A percentile compares a stretch with the other conserved stretches of the same genome.
Conservation (phyloP, 1,140 invertebrate species). For the Drosophila gunungcola region DNA sequence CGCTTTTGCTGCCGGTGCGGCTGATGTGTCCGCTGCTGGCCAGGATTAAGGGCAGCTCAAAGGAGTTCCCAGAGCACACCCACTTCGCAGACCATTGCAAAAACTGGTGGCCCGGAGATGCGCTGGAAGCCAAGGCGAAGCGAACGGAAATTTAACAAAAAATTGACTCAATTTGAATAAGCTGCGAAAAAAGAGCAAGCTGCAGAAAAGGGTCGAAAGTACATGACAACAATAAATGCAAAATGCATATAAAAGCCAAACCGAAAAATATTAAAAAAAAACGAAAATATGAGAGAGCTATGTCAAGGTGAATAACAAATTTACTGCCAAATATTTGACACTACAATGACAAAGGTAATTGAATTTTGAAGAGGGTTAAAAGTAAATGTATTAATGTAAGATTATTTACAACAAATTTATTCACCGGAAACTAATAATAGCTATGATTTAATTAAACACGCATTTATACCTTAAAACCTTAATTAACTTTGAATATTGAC, state of each 20-base stretch:
- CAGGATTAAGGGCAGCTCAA: slow-evolving; percentile 60
- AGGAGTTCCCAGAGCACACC: slow-evolving; percentile 18
- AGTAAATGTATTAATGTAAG: no score
- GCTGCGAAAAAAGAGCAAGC: slow-evolving; percentile 34
- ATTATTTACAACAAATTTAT: no score
- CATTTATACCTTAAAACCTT: no score
- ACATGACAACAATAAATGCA: slow-evolving; percentile 44
- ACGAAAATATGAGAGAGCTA: not conserved
- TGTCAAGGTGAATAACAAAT: not conserved
- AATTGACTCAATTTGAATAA: slow-evolving; percentile 82
- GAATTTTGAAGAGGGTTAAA: no score
- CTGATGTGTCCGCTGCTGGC: slow-evolving; percentile 19
- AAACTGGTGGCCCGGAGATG: slow-evolving; percentile 24
- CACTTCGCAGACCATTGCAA: slow-evolving; percentile 12
- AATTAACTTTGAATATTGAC: no score
- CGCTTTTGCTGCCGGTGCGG: slow-evolving; percentile 24
- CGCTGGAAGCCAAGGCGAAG: slow-evolving; percentile 26
- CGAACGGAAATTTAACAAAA: slow-evolving; percentile 80
- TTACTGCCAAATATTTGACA: not conserved
- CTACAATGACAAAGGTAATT: no score
- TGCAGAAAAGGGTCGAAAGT: slow-evolving; percentile 24
- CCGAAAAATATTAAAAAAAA: slow-evolving; percentile 10
- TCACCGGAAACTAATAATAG: no score
- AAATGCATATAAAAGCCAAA: slow-evolving; percentile 24
- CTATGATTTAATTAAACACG: no score